phyloP scores from a whole-genome alignment of 2,797 vertebrate genomes.

The Ctenosaura bakeri region DNA sequence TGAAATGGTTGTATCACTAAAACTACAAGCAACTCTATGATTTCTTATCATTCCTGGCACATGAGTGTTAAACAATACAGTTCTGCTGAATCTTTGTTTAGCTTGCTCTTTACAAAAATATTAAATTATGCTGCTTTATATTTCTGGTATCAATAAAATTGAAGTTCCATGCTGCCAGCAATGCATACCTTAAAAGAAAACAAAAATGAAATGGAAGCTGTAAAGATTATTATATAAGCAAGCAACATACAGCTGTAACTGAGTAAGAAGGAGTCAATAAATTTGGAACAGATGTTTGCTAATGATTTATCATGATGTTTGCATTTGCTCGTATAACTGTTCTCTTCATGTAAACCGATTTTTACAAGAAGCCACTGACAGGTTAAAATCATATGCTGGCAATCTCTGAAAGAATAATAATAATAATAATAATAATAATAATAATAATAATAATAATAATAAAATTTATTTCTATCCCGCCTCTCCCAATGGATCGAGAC shows the following conservation, averaged over 20 bases:
- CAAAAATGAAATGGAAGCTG: not conserved
- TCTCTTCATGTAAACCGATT: not conserved
- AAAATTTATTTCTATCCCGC: no score
- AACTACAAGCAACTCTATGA: not conserved
- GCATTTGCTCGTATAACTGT: slow-evolving; percentile 25
- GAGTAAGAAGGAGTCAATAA: slow-evolving; percentile 8
- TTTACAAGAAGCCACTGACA: slow-evolving; percentile 3
- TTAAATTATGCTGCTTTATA: not conserved
- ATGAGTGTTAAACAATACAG: not conserved
- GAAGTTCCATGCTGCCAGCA: not conserved
- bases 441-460: no score
- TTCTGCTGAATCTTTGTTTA: not conserved
- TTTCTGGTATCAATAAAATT: not conserved
- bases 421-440: no score
- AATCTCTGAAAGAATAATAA: not conserved
- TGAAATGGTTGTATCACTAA: not conserved
- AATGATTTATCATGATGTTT: slow-evolving; percentile 17
- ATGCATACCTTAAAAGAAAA: slow-evolving; percentile 8
- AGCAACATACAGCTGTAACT: not conserved
- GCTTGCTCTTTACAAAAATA: not conserved
- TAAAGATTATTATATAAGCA: not conserved
- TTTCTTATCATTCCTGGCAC: not conserved
- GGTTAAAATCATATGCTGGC: not conserved
- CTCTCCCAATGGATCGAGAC: no score
- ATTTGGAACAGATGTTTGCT: slow-evolving; percentile 4